A percentile compares a stretch with the other conserved stretches of the same genome.
Conservation (phyloP, 30 jellyfish, hydroid and myxozoan species). For the Turritopsis rubra region DNA sequence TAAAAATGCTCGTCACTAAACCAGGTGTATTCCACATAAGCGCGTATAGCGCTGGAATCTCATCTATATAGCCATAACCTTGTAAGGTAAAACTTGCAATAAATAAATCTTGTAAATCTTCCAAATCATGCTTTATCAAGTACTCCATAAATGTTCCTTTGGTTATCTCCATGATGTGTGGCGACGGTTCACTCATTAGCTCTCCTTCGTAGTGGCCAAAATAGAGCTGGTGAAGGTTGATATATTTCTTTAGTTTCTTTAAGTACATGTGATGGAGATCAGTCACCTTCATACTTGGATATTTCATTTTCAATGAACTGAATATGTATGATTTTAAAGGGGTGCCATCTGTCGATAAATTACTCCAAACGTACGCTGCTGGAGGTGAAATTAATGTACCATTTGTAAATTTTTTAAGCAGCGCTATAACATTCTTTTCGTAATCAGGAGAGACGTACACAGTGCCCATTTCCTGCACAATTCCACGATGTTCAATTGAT, state of each 20-base stretch:
- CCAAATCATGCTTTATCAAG: slow-evolving; percentile 36
- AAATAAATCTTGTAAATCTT: slow-evolving; percentile 36
- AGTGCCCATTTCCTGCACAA: slow-evolving; percentile 82
- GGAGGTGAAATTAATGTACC: slow-evolving; percentile 46
- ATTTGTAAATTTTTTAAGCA: slow-evolving; percentile 31
- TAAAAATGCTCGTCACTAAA: slow-evolving; percentile 41
- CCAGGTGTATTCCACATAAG: slow-evolving; percentile 78
- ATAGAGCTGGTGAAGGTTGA: slow-evolving; percentile 26
- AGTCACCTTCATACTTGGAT: slow-evolving; percentile 17
- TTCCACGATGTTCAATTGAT: slow-evolving; percentile 50
- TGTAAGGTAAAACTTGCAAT: slow-evolving; percentile 60
- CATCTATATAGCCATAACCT: slow-evolving; percentile 79
- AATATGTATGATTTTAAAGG: slow-evolving; percentile 36
- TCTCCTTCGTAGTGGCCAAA: slow-evolving; percentile 74
- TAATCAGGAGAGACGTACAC: slow-evolving; percentile 72
- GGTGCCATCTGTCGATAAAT: slow-evolving; percentile 17
- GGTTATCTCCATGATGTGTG: slow-evolving; percentile 26
- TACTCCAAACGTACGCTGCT: slow-evolving; percentile 72
- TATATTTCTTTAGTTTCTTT: slow-evolving; percentile 32
- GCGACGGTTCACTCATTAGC: slow-evolving; percentile 68
- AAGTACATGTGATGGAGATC: slow-evolving; percentile 16
- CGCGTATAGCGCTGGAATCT: slow-evolving; percentile 75
- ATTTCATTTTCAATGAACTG: slow-evolving; percentile 11
- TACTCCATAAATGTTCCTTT: slow-evolving; percentile 59
- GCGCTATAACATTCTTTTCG: slow-evolving; percentile 45